Conservation (phyloP, 2,888 invertebrate genomes). For the Stenotaenia linearis region DNA sequence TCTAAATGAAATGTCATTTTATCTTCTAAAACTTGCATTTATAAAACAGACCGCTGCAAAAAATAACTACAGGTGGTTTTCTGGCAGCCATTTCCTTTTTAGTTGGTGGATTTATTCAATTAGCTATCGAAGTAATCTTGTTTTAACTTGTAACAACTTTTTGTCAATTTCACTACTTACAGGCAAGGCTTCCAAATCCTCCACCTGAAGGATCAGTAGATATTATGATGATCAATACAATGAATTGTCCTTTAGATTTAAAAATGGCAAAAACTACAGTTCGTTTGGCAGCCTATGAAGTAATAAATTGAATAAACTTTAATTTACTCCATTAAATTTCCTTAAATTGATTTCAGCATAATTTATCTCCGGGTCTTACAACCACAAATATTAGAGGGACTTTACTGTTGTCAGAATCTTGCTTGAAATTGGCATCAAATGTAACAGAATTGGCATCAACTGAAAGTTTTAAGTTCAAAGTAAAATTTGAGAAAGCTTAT, state of each 20-base stretch:
- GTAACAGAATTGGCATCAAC: neutral
- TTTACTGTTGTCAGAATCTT: too few species aligned
- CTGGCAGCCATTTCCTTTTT: conserved; percentile 52
- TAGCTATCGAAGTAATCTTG: conserved; percentile 47
- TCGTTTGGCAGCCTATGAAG: neutral
- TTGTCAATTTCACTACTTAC: neutral
- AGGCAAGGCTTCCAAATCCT: neutral
- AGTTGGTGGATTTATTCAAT: conserved; percentile 51
- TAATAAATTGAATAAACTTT: neutral
- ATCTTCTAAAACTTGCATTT: too few species aligned
- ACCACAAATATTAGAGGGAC: too few species aligned
- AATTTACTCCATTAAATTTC: too few species aligned
- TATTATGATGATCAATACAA: neutral
- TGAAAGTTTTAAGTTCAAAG: neutral
- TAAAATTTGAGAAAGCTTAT: neutral
- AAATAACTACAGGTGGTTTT: conserved; percentile 52
- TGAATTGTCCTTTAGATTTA: neutral
- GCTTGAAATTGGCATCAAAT: too few species aligned
- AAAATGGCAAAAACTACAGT: neutral
- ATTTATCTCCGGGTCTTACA: too few species aligned
- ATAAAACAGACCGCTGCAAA: conserved; percentile 51
- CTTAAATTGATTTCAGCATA: too few species aligned
- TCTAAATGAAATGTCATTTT: too few species aligned
- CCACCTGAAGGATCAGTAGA: neutral
- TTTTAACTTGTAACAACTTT: too few species aligned